These are phyloP conservation scores for Cataglyphis altisquamis DNA, from an alignment of 2,888 invertebrate species.

Conservation along the genomic window DNA sequence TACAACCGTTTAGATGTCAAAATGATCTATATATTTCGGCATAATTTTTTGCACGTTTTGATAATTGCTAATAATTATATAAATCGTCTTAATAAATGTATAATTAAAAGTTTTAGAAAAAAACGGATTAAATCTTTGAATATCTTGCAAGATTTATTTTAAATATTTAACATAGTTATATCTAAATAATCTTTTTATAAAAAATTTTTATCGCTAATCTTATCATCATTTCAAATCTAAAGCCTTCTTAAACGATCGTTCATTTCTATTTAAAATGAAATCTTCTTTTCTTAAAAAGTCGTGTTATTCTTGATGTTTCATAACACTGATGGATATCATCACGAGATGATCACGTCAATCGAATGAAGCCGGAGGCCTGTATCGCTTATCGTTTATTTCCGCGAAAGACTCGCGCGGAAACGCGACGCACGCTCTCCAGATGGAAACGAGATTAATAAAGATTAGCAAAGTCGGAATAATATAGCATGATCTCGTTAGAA, in stretches of 20 bases:
- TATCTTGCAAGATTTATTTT: neutral
- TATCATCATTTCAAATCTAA: neutral
- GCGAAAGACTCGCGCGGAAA: conserved; percentile 41
- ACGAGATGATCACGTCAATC: neutral
- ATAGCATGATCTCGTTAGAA: conserved; percentile 85
- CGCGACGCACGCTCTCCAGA: conserved; percentile 64
- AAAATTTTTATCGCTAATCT: neutral
- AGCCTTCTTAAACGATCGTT: neutral
- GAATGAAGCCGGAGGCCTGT: conserved; percentile 15
- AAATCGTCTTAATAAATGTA: neutral
- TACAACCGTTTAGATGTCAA: neutral
- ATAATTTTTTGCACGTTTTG: neutral
- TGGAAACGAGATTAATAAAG: conserved; percentile 85
- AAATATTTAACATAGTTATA: neutral
- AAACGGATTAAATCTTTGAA: neutral
- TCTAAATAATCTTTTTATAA: neutral
- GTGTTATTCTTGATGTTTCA: neutral
- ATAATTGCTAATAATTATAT: conserved; percentile 19
- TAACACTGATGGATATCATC: neutral
- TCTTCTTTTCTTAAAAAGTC: neutral
- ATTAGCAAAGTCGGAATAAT: conserved; percentile 85
- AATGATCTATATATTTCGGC: neutral
- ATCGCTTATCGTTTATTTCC: conserved; percentile 1
- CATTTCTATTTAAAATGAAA: neutral
- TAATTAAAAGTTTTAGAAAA: conserved; percentile 7